Evolutionary conservation across 1,140 invertebrate species (phyloP).

Genomic region (Pseudomyrmex flavicornis): DNA sequence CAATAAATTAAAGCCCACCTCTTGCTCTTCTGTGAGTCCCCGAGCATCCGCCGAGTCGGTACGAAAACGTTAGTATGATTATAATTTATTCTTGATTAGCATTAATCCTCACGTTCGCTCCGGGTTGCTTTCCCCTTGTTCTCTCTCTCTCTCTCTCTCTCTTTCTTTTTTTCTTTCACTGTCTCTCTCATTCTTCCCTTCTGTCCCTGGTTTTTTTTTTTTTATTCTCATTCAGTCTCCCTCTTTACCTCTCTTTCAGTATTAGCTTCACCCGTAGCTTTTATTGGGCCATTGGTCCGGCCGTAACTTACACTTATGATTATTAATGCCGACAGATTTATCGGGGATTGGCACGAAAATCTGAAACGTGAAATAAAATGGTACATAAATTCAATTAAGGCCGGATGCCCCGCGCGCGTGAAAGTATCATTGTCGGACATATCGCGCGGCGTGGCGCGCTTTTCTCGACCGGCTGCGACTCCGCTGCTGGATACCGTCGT

Average conservation of each 20-base stretch:
- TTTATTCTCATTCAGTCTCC: slow-evolving; percentile 42
- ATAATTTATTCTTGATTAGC: slow-evolving; percentile 84
- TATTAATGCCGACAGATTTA: slow-evolving; percentile 83
- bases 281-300: slow-evolving; percentile 78
- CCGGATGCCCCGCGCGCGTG: slow-evolving; percentile 16
- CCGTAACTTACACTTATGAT: slow-evolving; percentile 82
- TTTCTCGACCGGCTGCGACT: slow-evolving; percentile 20
- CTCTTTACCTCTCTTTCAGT: slow-evolving; percentile 61
- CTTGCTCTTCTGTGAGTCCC: background rate
- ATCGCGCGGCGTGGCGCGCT: slow-evolving; percentile 9
- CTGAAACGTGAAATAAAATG: slow-evolving; percentile 76
- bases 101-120: slow-evolving; percentile 76
- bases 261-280: slow-evolving; percentile 79
- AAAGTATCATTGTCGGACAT: slow-evolving; percentile 47
- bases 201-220: slow-evolving; percentile 27
- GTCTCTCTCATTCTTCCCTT: slow-evolving; percentile 30
- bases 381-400: slow-evolving; percentile 77
- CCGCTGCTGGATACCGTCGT: slow-evolving; percentile 14
- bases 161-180: slow-evolving; percentile 9
- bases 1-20: slow-evolving; percentile 72
- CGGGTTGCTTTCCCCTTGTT: too few species aligned
- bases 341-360: slow-evolving; percentile 79
- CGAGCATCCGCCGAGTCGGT: slow-evolving; percentile 7
- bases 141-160: background rate
- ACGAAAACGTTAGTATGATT: slow-evolving; percentile 72